phyloP scores from a whole-genome alignment of 2,888 invertebrate species.

The Meteorus colon region DNA sequence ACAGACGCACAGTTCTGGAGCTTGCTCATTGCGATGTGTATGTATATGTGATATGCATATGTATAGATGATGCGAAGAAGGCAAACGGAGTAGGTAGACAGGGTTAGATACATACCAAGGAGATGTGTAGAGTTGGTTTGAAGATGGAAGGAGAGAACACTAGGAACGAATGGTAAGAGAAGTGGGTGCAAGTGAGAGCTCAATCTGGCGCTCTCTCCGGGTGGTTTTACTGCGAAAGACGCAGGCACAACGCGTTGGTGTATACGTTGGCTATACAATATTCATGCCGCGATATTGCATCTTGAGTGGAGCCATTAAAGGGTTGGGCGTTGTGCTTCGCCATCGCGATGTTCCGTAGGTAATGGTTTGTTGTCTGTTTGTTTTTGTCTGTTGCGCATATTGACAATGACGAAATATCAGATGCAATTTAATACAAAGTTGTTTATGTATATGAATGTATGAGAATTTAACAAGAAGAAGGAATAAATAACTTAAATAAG shows the following conservation, averaged over 20 bases:
- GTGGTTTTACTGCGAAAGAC: constrained; percentile 33
- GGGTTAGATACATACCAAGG: constrained; percentile 28
- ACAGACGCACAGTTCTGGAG: not conserved
- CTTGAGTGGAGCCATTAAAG: constrained; percentile 68
- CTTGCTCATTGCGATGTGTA: not conserved
- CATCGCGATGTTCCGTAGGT: constrained; percentile 54
- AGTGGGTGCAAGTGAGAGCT: constrained; percentile 10
- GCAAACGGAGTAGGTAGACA: constrained; percentile 15
- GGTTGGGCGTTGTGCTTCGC: constrained; percentile 54
- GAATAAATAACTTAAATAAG: not conserved
- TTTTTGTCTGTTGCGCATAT: constrained; percentile 42
- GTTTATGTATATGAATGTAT: constrained; percentile 10
- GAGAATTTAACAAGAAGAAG: not conserved
- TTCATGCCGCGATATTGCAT: constrained; percentile 70
- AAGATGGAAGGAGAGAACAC: not conserved
- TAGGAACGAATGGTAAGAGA: not conserved
- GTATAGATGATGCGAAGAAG: not conserved
- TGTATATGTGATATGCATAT: constrained; percentile 14
- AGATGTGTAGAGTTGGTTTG: not conserved
- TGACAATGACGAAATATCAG: constrained; percentile 24
- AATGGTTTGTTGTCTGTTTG: constrained; percentile 61
- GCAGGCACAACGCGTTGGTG: not conserved
- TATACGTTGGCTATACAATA: constrained; percentile 62
- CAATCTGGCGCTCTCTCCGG: no score
- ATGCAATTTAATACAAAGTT: constrained; percentile 1